Percentiles rank a stretch among this genome's conserved stretches.
phyloP scores from a whole-genome alignment of 2,113 vertebrate species.

The Perognathus longimembris region DNA sequence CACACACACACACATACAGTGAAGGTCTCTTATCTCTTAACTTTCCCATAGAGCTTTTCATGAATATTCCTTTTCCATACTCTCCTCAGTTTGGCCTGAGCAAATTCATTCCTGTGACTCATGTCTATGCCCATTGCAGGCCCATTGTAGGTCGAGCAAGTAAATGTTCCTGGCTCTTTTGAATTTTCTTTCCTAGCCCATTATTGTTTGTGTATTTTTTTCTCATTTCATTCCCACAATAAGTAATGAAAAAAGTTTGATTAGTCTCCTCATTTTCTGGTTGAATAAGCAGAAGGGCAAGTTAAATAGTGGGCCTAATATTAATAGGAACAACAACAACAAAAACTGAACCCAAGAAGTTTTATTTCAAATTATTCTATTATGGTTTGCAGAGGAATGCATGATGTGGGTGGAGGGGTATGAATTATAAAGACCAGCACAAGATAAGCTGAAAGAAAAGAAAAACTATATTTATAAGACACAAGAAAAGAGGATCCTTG shows the following conservation, averaged over 20 bases:
- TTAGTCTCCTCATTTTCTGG: background rate
- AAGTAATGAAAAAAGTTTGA: background rate
- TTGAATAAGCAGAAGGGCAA: background rate
- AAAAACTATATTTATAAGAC: background rate
- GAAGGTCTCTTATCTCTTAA: background rate
- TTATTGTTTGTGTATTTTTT: background rate
- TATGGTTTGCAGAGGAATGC: background rate
- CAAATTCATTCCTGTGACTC: background rate
- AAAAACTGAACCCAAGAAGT: background rate
- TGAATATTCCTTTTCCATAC: background rate
- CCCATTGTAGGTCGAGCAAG: background rate
- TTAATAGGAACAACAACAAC: background rate
- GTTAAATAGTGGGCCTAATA: background rate
- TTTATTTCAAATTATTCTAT: background rate
- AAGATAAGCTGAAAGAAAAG: background rate
- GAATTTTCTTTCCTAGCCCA: background rate
- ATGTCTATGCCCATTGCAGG: background rate
- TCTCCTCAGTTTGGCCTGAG: background rate
- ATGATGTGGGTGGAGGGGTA: background rate
- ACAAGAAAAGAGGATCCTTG: background rate
- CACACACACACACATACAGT: too few relatives aligned
- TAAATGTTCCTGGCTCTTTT: background rate
- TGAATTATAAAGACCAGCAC: constrained; percentile 9
- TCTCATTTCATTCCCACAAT: background rate
- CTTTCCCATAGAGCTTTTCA: background rate